These are phyloP conservation scores for Zaprionus gabonicus DNA, from an alignment of 1,140 invertebrate genomes.

Conservation along the genomic window DNA sequence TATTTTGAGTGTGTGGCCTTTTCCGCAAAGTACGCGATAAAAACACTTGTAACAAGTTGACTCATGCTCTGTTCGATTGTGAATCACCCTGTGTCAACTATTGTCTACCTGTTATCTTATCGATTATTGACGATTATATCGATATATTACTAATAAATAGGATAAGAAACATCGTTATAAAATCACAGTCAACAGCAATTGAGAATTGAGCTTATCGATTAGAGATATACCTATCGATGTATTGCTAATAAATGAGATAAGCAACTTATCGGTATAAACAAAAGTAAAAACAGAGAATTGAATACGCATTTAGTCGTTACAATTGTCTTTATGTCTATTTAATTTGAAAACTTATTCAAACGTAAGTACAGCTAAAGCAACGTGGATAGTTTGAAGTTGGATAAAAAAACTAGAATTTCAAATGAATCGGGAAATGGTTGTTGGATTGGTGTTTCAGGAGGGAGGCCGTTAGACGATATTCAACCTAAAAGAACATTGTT, in stretches of 20 bases:
- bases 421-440: slow-evolving; percentile 33
- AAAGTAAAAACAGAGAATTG: no score
- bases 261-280: not conserved
- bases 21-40: slow-evolving; percentile 32
- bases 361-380: slow-evolving; percentile 70
- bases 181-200: no score
- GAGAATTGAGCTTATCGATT: slow-evolving; percentile 8
- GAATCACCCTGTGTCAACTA: slow-evolving; percentile 26
- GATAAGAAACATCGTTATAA: not conserved
- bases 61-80: slow-evolving; percentile 21
- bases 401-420: slow-evolving; percentile 33
- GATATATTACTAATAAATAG: not conserved
- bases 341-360: slow-evolving; percentile 55
- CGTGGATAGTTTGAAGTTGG: slow-evolving; percentile 30
- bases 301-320: slow-evolving; percentile 39
- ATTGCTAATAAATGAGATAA: not conserved
- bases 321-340: slow-evolving; percentile 62
- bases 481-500: slow-evolving; percentile 66
- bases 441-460: slow-evolving; percentile 16
- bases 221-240: not conserved
- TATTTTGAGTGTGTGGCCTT: slow-evolving; percentile 36
- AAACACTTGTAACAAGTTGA: slow-evolving; percentile 43
- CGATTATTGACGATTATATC: slow-evolving; percentile 2
- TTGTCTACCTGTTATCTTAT: slow-evolving; percentile 5
- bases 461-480: slow-evolving; percentile 44